Percentiles rank a stretch among this genome's conserved stretches.
Evolutionary conservation across 2,797 vertebrate species (phyloP).

Genomic region (Sparus aurata): DNA sequence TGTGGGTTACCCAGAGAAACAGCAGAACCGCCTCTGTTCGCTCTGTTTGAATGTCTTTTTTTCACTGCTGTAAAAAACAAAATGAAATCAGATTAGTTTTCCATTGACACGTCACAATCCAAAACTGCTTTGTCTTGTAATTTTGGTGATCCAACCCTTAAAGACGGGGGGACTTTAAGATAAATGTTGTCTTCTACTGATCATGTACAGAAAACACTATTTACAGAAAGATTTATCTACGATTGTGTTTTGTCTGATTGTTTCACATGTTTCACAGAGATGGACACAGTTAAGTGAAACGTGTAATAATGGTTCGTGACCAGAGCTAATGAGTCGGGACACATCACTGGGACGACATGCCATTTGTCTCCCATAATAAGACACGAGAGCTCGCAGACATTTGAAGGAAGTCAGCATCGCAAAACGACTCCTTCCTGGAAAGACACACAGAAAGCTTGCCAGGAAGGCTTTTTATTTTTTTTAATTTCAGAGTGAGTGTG

Average conservation of each 20-base stretch:
- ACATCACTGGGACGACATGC: conserved; percentile 47
- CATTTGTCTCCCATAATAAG: conserved; percentile 82
- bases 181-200: neutral
- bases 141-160: neutral
- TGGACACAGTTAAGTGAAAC: conserved; percentile 34
- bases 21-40: neutral
- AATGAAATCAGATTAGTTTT: neutral
- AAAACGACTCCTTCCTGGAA: conserved; percentile 78
- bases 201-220: too few relatives aligned
- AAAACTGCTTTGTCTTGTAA: neutral
- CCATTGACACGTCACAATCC: neutral
- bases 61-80: neutral
- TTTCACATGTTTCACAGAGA: conserved; percentile 27
- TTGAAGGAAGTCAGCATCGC: conserved; percentile 73
- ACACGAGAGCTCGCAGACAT: conserved; percentile 75
- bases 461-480: conserved; percentile 64
- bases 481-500: neutral
- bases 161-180: neutral
- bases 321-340: conserved; percentile 66
- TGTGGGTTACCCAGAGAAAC: neutral
- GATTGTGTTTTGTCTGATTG: neutral
- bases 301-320: conserved; percentile 56
- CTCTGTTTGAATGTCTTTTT: neutral
- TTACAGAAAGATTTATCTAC: neutral
- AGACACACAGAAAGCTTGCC: conserved; percentile 68